Percentiles rank a stretch among this genome's conserved stretches.
These are phyloP conservation scores for Protobothrops flavoviridis DNA, from an alignment of 2,113 vertebrate genomes.

Conservation along the genomic window DNA sequence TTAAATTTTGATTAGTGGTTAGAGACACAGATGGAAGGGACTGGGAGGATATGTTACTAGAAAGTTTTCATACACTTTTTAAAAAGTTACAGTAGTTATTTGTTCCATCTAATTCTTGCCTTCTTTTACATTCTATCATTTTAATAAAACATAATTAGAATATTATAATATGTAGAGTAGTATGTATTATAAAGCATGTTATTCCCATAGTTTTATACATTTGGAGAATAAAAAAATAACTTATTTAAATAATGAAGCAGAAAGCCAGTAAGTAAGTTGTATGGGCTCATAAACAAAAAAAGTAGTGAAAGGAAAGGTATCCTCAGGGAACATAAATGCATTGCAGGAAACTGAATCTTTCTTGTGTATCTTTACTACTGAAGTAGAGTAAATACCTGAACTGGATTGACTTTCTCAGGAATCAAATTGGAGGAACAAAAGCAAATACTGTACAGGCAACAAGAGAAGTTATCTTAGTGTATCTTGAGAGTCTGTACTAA, in stretches of 20 bases:
- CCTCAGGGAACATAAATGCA: not conserved
- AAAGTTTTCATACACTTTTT: not conserved
- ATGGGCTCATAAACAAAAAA: not conserved
- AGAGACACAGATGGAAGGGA: not conserved
- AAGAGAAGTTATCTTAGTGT: not conserved
- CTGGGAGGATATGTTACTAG: not conserved
- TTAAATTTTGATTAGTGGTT: not conserved
- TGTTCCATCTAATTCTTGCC: not conserved
- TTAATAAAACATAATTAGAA: not conserved
- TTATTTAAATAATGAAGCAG: not conserved
- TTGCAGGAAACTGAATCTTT: not conserved
- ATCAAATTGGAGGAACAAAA: not conserved
- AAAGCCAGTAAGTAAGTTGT: not conserved
- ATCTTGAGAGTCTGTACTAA: not conserved
- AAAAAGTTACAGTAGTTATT: not conserved
- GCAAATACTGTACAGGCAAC: not conserved
- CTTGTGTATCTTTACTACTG: not conserved
- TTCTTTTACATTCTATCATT: not conserved
- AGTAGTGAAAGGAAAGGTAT: not conserved
- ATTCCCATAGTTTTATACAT: not conserved
- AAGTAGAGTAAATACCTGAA: not conserved
- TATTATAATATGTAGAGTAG: not conserved
- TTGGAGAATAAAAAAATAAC: not conserved
- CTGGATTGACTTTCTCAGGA: not conserved
- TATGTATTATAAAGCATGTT: not conserved